These are phyloP conservation scores for Aldrovandia affinis DNA, from an alignment of 2,797 vertebrate species.

Conservation along the genomic window DNA sequence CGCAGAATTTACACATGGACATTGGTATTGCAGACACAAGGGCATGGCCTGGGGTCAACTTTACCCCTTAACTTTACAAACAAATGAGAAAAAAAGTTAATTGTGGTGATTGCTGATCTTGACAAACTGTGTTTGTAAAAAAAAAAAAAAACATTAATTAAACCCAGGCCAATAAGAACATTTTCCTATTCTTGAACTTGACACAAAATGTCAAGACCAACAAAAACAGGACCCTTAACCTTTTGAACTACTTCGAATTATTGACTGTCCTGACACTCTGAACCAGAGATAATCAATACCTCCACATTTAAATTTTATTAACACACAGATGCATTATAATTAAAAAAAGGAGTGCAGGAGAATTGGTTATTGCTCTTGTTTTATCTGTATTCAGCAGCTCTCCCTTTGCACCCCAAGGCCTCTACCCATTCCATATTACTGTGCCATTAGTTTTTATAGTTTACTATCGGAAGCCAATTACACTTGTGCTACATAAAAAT, in stretches of 20 bases:
- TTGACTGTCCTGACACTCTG: neutral
- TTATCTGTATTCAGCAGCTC: neutral
- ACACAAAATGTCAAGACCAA: neutral
- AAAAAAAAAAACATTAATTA: neutral
- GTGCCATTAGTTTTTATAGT: slow-evolving; percentile 79
- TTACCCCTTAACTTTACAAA: neutral
- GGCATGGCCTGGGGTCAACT: too few species aligned
- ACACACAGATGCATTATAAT: slow-evolving; percentile 25
- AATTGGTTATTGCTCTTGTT: neutral
- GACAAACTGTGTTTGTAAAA: too few species aligned
- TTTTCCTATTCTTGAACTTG: neutral
- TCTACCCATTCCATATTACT: slow-evolving; percentile 65
- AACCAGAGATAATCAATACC: neutral
- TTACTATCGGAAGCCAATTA: slow-evolving; percentile 77
- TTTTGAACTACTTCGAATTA: slow-evolving; percentile 13
- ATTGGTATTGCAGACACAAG: neutral
- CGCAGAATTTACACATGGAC: neutral
- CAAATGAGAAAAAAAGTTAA: too few species aligned
- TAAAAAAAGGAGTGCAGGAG: slow-evolving; percentile 1
- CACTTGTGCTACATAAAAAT: slow-evolving; percentile 73
- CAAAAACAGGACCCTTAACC: neutral
- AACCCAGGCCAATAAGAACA: neutral
- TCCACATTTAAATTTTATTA: slow-evolving; percentile 7
- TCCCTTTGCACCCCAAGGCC: neutral
- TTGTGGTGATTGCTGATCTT: too few species aligned